phyloP scores from a whole-genome alignment of 2,797 vertebrate species.

The Rhinophrynus dorsalis region DNA sequence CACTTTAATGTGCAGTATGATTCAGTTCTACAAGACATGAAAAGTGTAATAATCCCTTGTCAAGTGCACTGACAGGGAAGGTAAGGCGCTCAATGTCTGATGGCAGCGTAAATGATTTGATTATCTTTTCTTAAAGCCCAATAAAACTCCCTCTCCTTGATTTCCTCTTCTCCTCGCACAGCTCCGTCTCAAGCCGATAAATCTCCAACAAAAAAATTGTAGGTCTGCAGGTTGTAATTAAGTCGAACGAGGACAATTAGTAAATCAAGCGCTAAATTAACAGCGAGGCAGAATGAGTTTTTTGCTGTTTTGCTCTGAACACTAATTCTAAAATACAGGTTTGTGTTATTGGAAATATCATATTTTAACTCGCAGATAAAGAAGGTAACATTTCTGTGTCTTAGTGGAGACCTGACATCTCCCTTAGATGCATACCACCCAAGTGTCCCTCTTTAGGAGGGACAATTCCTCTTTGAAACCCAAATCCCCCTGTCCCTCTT shows the following conservation, averaged over 20 bases:
- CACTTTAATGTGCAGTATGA: too few species aligned
- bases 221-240: slow-evolving; percentile 8
- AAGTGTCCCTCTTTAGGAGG: too few species aligned
- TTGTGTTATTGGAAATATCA: too few species aligned
- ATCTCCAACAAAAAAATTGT: not conserved
- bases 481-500: too few species aligned
- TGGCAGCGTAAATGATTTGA: not conserved
- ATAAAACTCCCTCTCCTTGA: not conserved
- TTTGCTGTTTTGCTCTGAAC: too few species aligned
- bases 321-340: too few species aligned
- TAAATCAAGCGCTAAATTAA: not conserved
- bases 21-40: slow-evolving; percentile 2
- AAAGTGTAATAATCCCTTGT: slow-evolving; percentile 26
- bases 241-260: slow-evolving; percentile 15
- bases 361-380: too few species aligned
- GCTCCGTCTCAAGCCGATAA: not conserved
- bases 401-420: too few species aligned
- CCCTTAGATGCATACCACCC: too few species aligned
- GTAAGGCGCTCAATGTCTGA: not conserved
- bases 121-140: slow-evolving; percentile 3
- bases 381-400: too few species aligned
- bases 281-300: too few species aligned
- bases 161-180: not conserved
- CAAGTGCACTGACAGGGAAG: slow-evolving; percentile 22
- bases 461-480: too few species aligned